Evolutionary conservation across 2,888 invertebrate genomes (phyloP), one percentile per base, ranked within the genome.

Genomic region (Pyrocoelia pectoralis): DNA sequence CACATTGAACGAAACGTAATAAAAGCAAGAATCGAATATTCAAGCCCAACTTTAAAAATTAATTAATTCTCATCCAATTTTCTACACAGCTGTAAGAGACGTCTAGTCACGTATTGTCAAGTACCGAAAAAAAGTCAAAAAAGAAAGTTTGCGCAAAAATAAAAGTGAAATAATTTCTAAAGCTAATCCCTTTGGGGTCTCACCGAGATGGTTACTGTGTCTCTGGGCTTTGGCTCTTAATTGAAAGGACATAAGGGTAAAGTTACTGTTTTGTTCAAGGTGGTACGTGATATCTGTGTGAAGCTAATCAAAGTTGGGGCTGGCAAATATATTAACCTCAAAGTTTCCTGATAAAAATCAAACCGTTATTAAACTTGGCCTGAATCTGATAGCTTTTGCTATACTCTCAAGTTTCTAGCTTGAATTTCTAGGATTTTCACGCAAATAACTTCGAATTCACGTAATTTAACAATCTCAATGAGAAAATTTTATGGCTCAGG

Each of bases 301-400:
- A 56, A 65, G 60, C 65, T 65, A 65, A 65, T 65, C 65, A 65
- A 65, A 65, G 65, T 65, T 65, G 49, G 61, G 57, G 61, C 49
- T 57, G 56, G 56, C 56, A 65, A 65, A 65, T 65, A 65, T 61
- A 65, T 65, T 61, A 61, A 51, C 65, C 61, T 57, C 58, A 65
- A 65, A 65, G 65, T 65, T 65, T 61, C 61, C 61, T 65, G 65
- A 65, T 65, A 65, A 65, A 65, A 65, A 65, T 65, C 65, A 65
- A 65, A 65, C 65, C 56, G 65, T 65, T 65, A 65, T 65, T 65
- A 61, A 65, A 65, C 58, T 61, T 61, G 56, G 57, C 61, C 56
- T 56, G 64, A 59, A 60, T 60, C 64, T 59, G 64, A 64, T 64
- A 60, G 64, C 52, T 59, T 64, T 62, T 46, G 46, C 46, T 17